These are phyloP conservation scores for Brachymystax lenok DNA, from an alignment of 2,797 vertebrate species.

Conservation along the genomic window DNA sequence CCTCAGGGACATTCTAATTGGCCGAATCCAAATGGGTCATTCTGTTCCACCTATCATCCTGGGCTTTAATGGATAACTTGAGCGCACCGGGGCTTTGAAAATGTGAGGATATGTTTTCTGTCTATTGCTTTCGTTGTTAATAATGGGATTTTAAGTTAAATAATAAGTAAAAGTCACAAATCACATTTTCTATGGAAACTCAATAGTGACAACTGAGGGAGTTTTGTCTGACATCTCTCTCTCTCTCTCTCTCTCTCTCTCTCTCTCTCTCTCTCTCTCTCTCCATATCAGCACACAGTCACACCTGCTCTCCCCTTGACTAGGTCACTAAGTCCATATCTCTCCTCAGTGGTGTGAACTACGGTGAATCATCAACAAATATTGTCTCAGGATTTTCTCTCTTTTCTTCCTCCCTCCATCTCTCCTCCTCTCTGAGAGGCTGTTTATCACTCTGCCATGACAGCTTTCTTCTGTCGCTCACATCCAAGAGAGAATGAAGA, in stretches of 20 bases:
- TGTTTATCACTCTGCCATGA: slow-evolving; percentile 65
- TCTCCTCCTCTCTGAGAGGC: slow-evolving; percentile 50
- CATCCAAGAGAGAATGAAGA: slow-evolving; percentile 60
- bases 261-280: slow-evolving; percentile 18
- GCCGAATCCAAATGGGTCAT: slow-evolving; percentile 19
- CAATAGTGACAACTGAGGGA: too few relatives aligned
- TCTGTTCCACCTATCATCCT: slow-evolving; percentile 22
- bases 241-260: slow-evolving; percentile 9
- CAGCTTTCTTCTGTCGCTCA: slow-evolving; percentile 59
- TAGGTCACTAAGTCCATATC: slow-evolving; percentile 65
- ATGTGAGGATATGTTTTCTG: background rate
- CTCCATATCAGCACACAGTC: slow-evolving; percentile 20
- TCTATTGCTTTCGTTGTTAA: background rate
- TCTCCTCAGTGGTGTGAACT: slow-evolving; percentile 55
- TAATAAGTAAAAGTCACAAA: background rate
- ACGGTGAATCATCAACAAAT: slow-evolving; percentile 71
- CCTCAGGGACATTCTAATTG: slow-evolving; percentile 49
- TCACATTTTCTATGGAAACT: too few relatives aligned
- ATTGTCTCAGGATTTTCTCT: slow-evolving; percentile 67
- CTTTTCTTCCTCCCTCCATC: slow-evolving; percentile 51
- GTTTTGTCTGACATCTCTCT: too few relatives aligned
- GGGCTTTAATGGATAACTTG: slow-evolving; percentile 43
- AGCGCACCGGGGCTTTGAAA: slow-evolving; percentile 34
- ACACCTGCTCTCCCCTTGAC: slow-evolving; percentile 66
- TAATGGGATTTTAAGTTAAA: slow-evolving; percentile 8